Conservation (phyloP, 2,797 vertebrate species). For the Synanceia verrucosa region DNA sequence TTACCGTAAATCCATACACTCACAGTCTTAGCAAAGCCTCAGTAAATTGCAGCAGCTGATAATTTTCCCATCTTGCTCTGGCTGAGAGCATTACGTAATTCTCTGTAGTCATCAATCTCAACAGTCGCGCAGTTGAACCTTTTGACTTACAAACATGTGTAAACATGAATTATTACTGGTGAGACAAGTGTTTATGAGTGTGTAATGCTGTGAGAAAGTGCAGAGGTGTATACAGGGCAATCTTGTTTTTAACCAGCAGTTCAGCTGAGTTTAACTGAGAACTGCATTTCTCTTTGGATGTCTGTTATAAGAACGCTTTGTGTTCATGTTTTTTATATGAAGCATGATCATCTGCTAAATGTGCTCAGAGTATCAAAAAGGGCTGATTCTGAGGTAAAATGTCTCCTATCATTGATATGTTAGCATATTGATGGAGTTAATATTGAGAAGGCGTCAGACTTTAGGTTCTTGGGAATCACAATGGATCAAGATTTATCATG, state of each 20-base stretch:
- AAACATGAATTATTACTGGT: neutral
- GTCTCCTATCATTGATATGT: neutral
- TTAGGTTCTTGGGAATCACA: too few species aligned
- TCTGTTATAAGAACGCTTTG: neutral
- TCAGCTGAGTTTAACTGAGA: neutral
- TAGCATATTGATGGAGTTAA: too few species aligned
- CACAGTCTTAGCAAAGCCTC: constrained; percentile 10
- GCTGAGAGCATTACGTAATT: neutral
- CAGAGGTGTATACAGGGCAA: neutral
- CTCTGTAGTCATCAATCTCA: neutral
- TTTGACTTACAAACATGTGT: neutral
- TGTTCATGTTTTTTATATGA: neutral
- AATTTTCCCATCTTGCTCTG: neutral
- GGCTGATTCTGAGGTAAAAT: neutral
- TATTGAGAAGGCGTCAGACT: too few species aligned
- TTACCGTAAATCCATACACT: neutral
- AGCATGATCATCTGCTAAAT: neutral
- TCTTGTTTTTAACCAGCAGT: neutral
- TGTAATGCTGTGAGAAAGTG: constrained; percentile 9
- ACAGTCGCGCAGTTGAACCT: neutral
- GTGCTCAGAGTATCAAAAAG: neutral
- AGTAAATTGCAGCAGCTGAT: neutral
- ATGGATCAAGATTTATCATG: too few species aligned
- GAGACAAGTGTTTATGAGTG: neutral
- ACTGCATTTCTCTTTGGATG: neutral